Evolutionary conservation across 2,113 vertebrate genomes (phyloP).

Genomic region (Takifugu bimaculatus): DNA sequence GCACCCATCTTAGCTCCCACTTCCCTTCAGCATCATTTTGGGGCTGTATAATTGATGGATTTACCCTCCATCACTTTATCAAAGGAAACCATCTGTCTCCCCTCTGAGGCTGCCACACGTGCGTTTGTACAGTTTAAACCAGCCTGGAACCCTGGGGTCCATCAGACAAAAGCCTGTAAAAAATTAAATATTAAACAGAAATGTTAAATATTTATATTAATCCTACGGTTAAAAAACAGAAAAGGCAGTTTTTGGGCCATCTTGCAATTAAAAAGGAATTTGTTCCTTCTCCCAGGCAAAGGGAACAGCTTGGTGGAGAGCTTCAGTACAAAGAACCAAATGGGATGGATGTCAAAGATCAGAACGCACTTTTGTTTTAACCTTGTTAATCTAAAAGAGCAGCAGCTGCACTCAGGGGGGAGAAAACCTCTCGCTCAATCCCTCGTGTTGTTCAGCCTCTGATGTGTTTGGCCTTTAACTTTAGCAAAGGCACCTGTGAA

Average conservation of each 20-base stretch:
- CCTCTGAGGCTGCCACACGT: conserved; percentile 44
- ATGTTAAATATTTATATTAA: conserved; percentile 76
- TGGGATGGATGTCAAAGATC: conserved; percentile 50
- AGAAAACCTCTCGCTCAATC: conserved; percentile 29
- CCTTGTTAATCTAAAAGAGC: conserved; percentile 39
- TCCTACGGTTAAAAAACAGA: conserved; percentile 44
- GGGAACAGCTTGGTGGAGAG: conserved; percentile 44
- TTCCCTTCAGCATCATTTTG: conserved; percentile 24
- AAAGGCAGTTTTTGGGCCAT: conserved; percentile 41
- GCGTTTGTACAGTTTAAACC: conserved; percentile 58
- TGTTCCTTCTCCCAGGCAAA: conserved; percentile 32
- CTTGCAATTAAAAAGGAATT: conserved; percentile 58
- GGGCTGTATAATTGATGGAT: conserved; percentile 48
- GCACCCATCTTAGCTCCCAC: conserved; percentile 14
- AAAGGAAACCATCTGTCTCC: conserved; percentile 59
- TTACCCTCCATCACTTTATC: conserved; percentile 51
- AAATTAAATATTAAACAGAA: conserved; percentile 74
- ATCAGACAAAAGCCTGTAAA: conserved; percentile 60
- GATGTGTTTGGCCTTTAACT: conserved; percentile 45
- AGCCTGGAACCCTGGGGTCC: conserved; percentile 49
- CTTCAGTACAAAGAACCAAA: conserved; percentile 29
- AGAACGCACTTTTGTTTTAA: conserved; percentile 58
- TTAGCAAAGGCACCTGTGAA: background rate
- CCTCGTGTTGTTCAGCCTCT: conserved; percentile 25
- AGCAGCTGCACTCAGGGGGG: conserved; percentile 39